Conservation (phyloP, 2,797 vertebrate species). For the Liasis olivaceus region DNA sequence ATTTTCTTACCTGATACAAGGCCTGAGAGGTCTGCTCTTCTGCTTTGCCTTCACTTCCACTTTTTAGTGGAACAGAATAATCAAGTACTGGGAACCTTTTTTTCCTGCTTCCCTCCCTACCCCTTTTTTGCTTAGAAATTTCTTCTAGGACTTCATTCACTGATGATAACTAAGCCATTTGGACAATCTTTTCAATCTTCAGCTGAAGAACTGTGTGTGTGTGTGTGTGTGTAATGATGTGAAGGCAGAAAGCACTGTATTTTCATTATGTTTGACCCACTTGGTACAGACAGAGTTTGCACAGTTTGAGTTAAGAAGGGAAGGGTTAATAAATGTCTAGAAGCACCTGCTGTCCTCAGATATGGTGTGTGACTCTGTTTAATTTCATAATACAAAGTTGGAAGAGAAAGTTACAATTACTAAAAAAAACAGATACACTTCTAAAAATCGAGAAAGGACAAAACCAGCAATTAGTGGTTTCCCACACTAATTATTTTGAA, state of each 20-base stretch:
- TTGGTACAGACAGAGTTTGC: not conserved
- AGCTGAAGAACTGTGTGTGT: not conserved
- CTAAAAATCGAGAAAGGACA: conserved; percentile 32
- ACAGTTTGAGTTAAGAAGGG: not conserved
- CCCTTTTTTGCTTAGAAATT: not conserved
- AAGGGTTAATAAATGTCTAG: conserved; percentile 20
- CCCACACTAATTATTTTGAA: conserved; percentile 47
- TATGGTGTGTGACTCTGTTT: conserved; percentile 18
- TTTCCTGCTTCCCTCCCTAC: not conserved
- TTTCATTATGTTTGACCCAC: not conserved
- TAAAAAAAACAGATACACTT: conserved; percentile 32
- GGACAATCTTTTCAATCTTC: too few relatives aligned
- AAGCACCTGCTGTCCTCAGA: not conserved
- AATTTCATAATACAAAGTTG: conserved; percentile 37
- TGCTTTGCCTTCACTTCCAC: not conserved
- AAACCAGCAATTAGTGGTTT: conserved; percentile 28
- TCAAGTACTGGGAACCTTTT: not conserved
- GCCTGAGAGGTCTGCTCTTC: not conserved
- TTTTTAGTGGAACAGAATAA: not conserved
- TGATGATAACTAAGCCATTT: too few relatives aligned
- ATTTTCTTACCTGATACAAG: not conserved
- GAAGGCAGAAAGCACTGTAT: not conserved
- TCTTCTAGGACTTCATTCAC: not conserved
- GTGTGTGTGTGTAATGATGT: not conserved
- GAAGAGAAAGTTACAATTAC: conserved; percentile 41